Evolutionary conservation across 2,888 invertebrate genomes (phyloP).

Genomic region (Chromoteleia sp.): DNA sequence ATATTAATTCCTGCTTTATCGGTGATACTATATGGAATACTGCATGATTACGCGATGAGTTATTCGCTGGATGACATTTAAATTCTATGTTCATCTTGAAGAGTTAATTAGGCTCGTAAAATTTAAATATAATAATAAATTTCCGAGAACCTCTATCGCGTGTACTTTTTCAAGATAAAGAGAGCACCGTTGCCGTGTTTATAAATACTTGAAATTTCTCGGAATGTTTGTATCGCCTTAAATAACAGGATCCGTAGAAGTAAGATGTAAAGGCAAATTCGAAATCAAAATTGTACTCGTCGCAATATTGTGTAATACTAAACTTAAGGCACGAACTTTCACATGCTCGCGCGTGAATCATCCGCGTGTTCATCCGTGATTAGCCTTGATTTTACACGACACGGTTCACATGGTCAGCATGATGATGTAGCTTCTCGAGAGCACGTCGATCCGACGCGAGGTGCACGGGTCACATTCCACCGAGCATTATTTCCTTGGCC

Average conservation of each 20-base stretch:
- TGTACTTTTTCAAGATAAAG: slow-evolving; percentile 24
- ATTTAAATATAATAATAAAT: slow-evolving; percentile 48
- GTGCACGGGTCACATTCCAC: slow-evolving; percentile 84
- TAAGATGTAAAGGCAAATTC: background rate
- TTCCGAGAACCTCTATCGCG: slow-evolving; percentile 12
- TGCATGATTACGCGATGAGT: slow-evolving; percentile 54
- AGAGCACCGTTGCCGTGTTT: slow-evolving; percentile 14
- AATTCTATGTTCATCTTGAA: slow-evolving; percentile 49
- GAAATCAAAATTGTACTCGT: slow-evolving; percentile 20
- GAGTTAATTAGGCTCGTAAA: slow-evolving; percentile 62
- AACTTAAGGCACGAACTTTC: slow-evolving; percentile 50
- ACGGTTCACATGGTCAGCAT: slow-evolving; percentile 72
- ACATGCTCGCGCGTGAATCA: slow-evolving; percentile 71
- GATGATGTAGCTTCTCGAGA: slow-evolving; percentile 75
- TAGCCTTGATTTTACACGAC: slow-evolving; percentile 69
- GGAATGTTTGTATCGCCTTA: background rate
- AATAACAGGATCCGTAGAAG: background rate
- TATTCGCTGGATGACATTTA: slow-evolving; percentile 65
- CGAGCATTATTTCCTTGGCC: slow-evolving; percentile 82
- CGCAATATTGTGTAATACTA: slow-evolving; percentile 54
- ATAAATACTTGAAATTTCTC: slow-evolving; percentile 17
- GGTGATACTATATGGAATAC: slow-evolving; percentile 55
- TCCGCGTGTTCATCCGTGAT: slow-evolving; percentile 66
- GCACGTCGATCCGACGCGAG: slow-evolving; percentile 78
- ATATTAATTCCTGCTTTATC: slow-evolving; percentile 71